Conservation (phyloP, 1,140 invertebrate genomes). For the Nebria ingens region DNA sequence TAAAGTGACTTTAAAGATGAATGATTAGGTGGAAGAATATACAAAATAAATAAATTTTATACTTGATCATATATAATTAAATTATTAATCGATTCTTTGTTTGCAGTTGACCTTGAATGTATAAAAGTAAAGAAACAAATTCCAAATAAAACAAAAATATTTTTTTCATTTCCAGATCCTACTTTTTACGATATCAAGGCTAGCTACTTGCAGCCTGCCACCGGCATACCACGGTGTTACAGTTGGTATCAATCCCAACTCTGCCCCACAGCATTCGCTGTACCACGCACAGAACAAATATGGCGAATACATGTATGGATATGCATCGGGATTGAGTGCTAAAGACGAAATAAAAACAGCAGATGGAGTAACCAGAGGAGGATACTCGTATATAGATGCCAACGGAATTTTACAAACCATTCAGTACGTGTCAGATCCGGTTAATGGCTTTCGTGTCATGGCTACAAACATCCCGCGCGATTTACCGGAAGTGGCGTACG, state of each 20-base stretch:
- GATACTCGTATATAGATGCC: conserved; percentile 54
- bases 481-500: conserved; percentile 28
- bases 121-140: background rate
- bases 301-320: conserved; percentile 56
- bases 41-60: too few relatives aligned
- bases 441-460: conserved; percentile 53
- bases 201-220: background rate
- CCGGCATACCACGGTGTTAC: conserved; percentile 20
- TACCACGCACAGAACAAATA: conserved; percentile 51
- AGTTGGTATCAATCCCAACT: conserved; percentile 21
- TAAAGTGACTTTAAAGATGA: too few relatives aligned
- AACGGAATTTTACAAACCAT: conserved; percentile 55
- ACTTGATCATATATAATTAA: too few relatives aligned
- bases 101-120: too few relatives aligned
- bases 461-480: conserved; percentile 53
- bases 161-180: background rate
- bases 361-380: conserved; percentile 55
- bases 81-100: too few relatives aligned
- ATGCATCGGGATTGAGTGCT: conserved; percentile 50
- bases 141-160: background rate
- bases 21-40: too few relatives aligned
- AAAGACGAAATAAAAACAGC: conserved; percentile 52
- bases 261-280: conserved; percentile 35
- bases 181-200: background rate
- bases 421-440: conserved; percentile 54